Base-by-base conservation (phyloP, 2,888 invertebrate species). In the Drosophila demipolita region DNA sequence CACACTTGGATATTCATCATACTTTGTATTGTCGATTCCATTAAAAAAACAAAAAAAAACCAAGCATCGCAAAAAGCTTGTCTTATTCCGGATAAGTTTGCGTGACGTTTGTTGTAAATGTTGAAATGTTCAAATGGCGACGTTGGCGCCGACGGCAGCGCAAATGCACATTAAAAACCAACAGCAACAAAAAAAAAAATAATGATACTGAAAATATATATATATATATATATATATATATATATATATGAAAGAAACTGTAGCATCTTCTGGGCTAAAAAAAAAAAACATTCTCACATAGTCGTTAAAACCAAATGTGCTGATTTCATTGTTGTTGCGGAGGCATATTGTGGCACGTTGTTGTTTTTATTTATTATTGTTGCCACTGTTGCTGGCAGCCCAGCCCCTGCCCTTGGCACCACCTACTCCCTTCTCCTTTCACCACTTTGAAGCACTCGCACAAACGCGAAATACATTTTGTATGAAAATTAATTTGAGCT, bases 221-320 rank as follows among this genome's bases (percentile, higher is more conserved):
- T 29, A 15, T 6, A n/a, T 23, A 1, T 6, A 36, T 26, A 36
- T 23, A 55, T 1, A 0, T 3, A 6, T 29, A 23, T 48, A 23
- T 42, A 9, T 20, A 20, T 42, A 11, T 29, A 15, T 6, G 38
- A 70, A 62, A 60, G 53, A 33, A 69, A 70, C 50, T 76, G 76
- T 70, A 54, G 76, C 84, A 84, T 76, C 81, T 86, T 80, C 83
- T 17, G 26, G 36, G 35, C 61, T 12, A 63, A 42, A 15, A 23
- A 50, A 45, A 70, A 65, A 45, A 71, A 42, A 12, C 49, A 79
- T n/a, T 40, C 61, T 75, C 78, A 82, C 75, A 85, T 78, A 87
- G 86, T 87, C 87, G 87, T 87, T 87, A 87, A 87, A 86, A 83
- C 84, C 87, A 87, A 87, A 87, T 87, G 87, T 87, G 88, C 88